A percentile compares a stretch with the other conserved stretches of the same genome.
Conservation (phyloP, 2,113 vertebrate species). For the Ondatra zibethicus region DNA sequence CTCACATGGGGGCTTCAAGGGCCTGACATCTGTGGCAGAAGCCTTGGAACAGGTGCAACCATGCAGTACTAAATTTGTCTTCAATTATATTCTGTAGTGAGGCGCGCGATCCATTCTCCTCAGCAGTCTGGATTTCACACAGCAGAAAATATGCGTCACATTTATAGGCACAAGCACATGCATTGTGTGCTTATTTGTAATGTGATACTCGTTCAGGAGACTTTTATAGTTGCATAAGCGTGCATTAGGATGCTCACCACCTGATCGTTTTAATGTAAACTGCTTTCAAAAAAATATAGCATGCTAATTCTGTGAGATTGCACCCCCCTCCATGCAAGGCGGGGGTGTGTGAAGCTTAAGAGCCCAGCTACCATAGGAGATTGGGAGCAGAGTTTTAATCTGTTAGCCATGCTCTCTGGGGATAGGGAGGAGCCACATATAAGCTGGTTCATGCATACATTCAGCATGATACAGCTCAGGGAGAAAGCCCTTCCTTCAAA, state of each 20-base stretch:
- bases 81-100: conserved; percentile 14
- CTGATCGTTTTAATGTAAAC: not conserved
- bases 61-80: not conserved
- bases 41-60: not conserved
- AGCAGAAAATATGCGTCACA: not conserved
- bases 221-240: not conserved
- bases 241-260: not conserved
- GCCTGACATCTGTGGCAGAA: not conserved
- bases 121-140: not conserved
- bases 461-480: not conserved
- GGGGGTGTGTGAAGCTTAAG: not conserved
- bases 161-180: not conserved
- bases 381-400: not conserved
- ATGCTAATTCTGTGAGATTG: not conserved
- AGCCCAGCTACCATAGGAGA: not conserved
- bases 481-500: not conserved
- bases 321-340: not conserved
- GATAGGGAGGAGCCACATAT: not conserved
- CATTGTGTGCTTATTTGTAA: not conserved
- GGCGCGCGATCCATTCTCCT: not conserved
- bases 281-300: not conserved
- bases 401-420: not conserved
- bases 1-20: not conserved
- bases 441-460: not conserved
- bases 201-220: not conserved